Conservation (phyloP, 2,888 invertebrate species). For the Temnothorax unifasciatus region DNA sequence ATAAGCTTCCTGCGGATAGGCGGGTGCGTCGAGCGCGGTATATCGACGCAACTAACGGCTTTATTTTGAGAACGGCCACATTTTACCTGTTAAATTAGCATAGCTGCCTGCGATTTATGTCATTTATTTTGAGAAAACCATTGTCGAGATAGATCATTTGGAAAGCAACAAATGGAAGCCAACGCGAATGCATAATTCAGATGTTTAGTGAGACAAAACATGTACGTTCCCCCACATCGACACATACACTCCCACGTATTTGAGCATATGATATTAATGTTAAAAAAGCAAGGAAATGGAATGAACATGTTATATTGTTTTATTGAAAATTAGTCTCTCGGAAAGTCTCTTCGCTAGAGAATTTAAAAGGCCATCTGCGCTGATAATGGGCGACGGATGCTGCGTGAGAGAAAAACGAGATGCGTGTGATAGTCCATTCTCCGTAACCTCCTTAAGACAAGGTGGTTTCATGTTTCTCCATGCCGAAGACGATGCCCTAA, state of each 20-base stretch:
- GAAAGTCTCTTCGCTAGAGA: background rate
- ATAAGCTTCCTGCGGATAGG: constrained; percentile 74
- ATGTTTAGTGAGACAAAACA: background rate
- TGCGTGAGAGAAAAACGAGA: constrained; percentile 65
- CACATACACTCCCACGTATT: background rate
- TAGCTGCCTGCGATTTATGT: constrained; percentile 79
- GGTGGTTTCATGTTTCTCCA: constrained; percentile 64
- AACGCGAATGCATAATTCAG: background rate
- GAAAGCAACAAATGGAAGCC: constrained; percentile 20
- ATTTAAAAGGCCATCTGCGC: constrained; percentile 2
- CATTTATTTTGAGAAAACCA: constrained; percentile 71
- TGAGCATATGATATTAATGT: background rate
- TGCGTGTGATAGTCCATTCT: constrained; percentile 65
- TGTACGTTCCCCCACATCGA: background rate
- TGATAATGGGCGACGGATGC: constrained; percentile 43
- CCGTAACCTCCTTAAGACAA: constrained; percentile 58
- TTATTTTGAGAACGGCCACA: constrained; percentile 81
- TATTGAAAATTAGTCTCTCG: background rate
- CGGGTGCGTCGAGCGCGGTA: constrained; percentile 72
- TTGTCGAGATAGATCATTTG: constrained; percentile 76
- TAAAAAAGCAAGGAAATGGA: background rate
- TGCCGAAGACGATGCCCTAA: constrained; percentile 55
- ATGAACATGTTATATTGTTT: background rate
- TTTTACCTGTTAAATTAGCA: constrained; percentile 83
- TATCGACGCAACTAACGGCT: constrained; percentile 80